Conservation (phyloP, 2,888 invertebrate genomes). For the Hypercompe scribonia region DNA sequence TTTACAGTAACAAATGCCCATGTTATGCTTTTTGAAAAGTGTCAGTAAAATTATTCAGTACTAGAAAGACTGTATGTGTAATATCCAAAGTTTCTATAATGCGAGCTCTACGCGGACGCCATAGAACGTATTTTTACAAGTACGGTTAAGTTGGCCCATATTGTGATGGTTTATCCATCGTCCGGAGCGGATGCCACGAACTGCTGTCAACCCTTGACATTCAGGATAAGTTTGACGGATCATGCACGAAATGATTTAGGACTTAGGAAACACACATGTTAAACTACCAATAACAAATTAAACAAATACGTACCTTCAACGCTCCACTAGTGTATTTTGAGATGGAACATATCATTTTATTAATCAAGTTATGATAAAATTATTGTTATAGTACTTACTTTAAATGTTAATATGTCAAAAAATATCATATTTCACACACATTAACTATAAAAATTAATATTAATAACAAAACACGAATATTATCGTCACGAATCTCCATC, state of each 20-base stretch:
- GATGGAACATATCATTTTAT: slow-evolving; percentile 39
- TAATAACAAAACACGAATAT: slow-evolving; percentile 49
- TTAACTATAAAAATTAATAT: slow-evolving; percentile 55
- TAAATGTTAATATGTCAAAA: slow-evolving; percentile 51
- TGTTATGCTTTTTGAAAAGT: slow-evolving; percentile 66
- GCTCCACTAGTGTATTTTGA: slow-evolving; percentile 40
- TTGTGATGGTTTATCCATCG: slow-evolving; percentile 72
- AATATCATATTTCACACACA: slow-evolving; percentile 62
- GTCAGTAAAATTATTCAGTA: slow-evolving; percentile 53
- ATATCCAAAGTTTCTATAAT: slow-evolving; percentile 52
- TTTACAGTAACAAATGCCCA: slow-evolving; percentile 37
- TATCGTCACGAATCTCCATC: slow-evolving; percentile 51
- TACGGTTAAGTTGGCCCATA: slow-evolving; percentile 46
- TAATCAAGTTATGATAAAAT: slow-evolving; percentile 52
- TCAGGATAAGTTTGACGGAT: slow-evolving; percentile 81
- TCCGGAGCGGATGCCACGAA: slow-evolving; percentile 78
- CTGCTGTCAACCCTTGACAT: slow-evolving; percentile 84
- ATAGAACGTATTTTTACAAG: slow-evolving; percentile 56
- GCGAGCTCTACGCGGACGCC: slow-evolving; percentile 48
- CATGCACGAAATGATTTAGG: slow-evolving; percentile 75
- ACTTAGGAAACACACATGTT: slow-evolving; percentile 63
- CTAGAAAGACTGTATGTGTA: slow-evolving; percentile 67
- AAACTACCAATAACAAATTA: slow-evolving; percentile 52
- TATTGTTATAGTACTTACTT: slow-evolving; percentile 46
- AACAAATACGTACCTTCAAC: slow-evolving; percentile 39